phyloP scores from a whole-genome alignment of 2,113 vertebrate species.

The Amphilophus citrinellus region DNA sequence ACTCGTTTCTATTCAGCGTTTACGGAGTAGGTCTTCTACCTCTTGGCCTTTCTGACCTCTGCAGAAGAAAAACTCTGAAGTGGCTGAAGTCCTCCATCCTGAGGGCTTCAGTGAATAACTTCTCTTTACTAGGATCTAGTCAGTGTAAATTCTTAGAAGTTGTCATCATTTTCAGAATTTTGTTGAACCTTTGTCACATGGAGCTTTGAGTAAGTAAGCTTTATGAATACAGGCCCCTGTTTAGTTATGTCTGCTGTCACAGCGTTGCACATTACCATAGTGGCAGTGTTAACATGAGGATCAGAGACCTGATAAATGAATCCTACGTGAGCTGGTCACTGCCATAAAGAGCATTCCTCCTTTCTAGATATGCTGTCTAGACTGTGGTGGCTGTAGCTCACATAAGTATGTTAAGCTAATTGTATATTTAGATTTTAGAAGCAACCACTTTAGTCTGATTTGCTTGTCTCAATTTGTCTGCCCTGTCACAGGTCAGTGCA shows the following conservation, averaged over 20 bases:
- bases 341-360: background rate
- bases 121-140: background rate
- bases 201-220: background rate
- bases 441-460: too few species aligned
- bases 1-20: too few species aligned
- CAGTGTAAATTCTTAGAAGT: background rate
- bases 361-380: background rate
- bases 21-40: too few species aligned
- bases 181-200: background rate
- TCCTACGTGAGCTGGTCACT: background rate
- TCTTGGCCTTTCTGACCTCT: too few species aligned
- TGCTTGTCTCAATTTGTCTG: background rate
- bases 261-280: background rate
- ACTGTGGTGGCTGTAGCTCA: background rate
- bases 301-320: background rate
- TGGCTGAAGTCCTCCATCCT: background rate
- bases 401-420: background rate
- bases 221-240: background rate
- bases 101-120: background rate
- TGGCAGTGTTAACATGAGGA: background rate
- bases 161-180: background rate
- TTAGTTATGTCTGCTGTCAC: background rate
- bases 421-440: background rate
- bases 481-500: background rate
- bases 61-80: background rate